Base-by-base conservation (phyloP, 2,797 vertebrate species). In the Peromyscus attwateri region DNA sequence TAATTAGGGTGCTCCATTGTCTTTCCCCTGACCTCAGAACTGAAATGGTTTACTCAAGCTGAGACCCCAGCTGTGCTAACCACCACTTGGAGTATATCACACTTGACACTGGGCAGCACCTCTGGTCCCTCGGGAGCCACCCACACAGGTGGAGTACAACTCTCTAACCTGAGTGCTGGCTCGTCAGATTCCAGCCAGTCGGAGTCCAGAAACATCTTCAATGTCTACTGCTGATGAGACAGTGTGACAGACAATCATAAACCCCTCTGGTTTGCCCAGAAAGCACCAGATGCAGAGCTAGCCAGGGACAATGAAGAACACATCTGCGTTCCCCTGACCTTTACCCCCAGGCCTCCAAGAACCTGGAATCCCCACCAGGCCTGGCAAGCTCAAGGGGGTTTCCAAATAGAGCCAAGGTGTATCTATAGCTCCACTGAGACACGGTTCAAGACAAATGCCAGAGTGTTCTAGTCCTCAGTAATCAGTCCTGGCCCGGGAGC, bases 171-270 rank as follows among this genome's bases (percentile, higher is more conserved):
- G 4, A 90, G 71, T 52, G 8, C 49, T 31, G 43, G 83, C 62
- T 90, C 89, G 85, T 90, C 12, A 25, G 92, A 93, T 73, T 93
- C 87, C 12, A 87, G 82, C 29, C 79, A 87, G 29, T 64, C 29
- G 77, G 73, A 94, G 89, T 91, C 66, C 73, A 68, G 80, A 79
- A 34, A 87, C 68, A 94, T 90, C 83, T 94, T 91, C 87, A 89
- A 40, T 73, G 62, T n/a, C 75, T 62, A 31, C 3, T 6, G 73
- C 55, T 87, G 13, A 8, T 0, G 3, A 97, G 92, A 66, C 71
- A 37, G 91, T 8, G 13, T 11, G 52, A 85, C 37, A 89, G 87
- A 66, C 34, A 80, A 31, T 64, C 4, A 43, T 17, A 71, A 77
- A 3, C 12, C 37, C 21, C 43, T 49, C 25, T 31, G 71, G 52